phyloP scores from a whole-genome alignment of 2,113 vertebrate species.

The Crotalus viridis region DNA sequence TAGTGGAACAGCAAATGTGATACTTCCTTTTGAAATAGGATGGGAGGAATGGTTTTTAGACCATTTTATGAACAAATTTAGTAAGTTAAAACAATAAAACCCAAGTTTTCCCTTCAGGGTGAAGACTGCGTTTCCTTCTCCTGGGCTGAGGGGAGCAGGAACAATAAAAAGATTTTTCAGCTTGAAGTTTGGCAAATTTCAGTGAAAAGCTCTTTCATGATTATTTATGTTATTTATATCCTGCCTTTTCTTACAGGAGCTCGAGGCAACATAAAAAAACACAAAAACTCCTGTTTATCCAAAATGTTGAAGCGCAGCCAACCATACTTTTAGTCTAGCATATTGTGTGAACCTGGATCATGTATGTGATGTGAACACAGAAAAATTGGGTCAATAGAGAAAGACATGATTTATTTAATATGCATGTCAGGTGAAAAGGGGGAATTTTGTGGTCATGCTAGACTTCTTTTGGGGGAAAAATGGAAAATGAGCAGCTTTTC shows the following conservation, averaged over 20 bases:
- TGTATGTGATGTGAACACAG: not conserved
- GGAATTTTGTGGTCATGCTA: not conserved
- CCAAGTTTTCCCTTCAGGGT: not conserved
- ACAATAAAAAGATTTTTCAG: not conserved
- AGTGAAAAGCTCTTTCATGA: not conserved
- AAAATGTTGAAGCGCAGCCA: not conserved
- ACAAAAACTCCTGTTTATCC: not conserved
- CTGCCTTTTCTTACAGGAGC: not conserved
- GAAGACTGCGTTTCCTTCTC: not conserved
- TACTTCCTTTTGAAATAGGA: not conserved
- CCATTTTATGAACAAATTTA: not conserved
- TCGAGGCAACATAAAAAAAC: not conserved
- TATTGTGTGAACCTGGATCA: not conserved
- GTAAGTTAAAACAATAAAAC: not conserved
- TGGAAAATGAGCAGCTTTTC: not conserved
- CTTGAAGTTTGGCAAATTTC: not conserved
- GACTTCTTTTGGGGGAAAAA: not conserved
- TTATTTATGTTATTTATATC: not conserved
- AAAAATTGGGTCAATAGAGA: not conserved
- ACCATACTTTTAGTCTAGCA: not conserved
- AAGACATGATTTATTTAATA: not conserved
- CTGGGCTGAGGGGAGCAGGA: not conserved
- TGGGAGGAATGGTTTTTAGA: not conserved
- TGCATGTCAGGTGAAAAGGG: not conserved
- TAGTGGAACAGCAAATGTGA: not conserved